These are phyloP conservation scores for Centropristis striata DNA, from an alignment of 2,113 vertebrate species.

Conservation along the genomic window DNA sequence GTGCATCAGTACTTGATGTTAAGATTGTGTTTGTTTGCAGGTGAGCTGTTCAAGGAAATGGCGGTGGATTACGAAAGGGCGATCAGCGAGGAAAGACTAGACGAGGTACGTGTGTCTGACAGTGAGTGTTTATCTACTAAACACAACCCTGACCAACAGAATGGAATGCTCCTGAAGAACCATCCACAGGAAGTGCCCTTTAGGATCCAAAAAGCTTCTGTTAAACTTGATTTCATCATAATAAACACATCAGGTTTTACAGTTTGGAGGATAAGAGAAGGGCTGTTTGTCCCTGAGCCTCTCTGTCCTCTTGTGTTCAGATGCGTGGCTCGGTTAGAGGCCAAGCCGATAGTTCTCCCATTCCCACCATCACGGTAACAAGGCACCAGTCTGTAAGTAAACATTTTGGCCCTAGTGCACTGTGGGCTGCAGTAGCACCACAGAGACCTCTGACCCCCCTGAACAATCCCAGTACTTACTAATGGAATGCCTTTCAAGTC, in stretches of 20 bases:
- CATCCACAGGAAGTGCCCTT: conserved; percentile 1
- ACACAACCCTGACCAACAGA: conserved; percentile 6
- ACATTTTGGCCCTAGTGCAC: conserved; percentile 62
- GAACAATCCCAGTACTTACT: conserved; percentile 62
- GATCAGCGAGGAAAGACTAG: conserved; percentile 87
- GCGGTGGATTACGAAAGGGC: conserved; percentile 84
- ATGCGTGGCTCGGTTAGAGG: conserved; percentile 82
- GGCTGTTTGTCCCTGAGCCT: conserved; percentile 72
- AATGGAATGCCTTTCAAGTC: too few species aligned
- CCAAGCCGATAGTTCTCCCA: conserved; percentile 81
- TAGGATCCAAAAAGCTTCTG: conserved; percentile 9
- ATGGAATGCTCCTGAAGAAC: background rate
- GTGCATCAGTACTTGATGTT: background rate
- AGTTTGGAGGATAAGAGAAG: conserved; percentile 42
- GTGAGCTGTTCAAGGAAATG: conserved; percentile 87
- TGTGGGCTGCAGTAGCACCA: conserved; percentile 57
- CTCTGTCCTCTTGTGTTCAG: conserved; percentile 87
- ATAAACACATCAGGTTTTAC: conserved; percentile 22
- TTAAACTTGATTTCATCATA: conserved; percentile 5
- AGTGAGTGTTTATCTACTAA: background rate
- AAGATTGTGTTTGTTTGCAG: conserved; percentile 71
- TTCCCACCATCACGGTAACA: conserved; percentile 86
- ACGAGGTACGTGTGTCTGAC: conserved; percentile 84
- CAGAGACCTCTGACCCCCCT: conserved; percentile 37
- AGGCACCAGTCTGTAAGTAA: conserved; percentile 86